Evolutionary conservation across 2,888 invertebrate genomes (phyloP).

Genomic region (Acleris literana): DNA sequence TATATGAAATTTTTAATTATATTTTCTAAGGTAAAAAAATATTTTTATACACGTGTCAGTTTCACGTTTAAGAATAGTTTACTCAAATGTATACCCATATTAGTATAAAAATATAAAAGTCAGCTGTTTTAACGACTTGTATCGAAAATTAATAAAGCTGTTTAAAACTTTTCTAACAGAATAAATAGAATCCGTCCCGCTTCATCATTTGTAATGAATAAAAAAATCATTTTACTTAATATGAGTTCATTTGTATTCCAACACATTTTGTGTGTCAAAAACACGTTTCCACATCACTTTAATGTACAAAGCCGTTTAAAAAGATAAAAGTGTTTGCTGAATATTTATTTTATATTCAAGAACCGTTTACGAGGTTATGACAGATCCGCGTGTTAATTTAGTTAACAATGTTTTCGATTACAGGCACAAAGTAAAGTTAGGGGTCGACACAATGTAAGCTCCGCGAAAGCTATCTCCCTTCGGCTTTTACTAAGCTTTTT

Average conservation of each 20-base stretch:
- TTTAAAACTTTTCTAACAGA: no score
- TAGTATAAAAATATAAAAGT: no score
- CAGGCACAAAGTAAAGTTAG: slow-evolving; percentile 43
- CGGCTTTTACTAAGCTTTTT: slow-evolving; percentile 38
- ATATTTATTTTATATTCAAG: slow-evolving; percentile 1
- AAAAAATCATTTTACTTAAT: no score
- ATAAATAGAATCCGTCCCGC: no score
- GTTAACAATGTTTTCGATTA: slow-evolving; percentile 50
- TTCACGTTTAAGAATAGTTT: no score
- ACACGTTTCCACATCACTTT: not conserved
- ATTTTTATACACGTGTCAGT: no score
- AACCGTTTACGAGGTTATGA: slow-evolving; percentile 7
- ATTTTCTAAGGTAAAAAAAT: not conserved
- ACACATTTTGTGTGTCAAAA: not conserved
- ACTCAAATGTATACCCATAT: no score
- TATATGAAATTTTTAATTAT: not conserved
- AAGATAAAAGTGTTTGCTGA: not conserved
- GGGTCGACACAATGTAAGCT: slow-evolving; percentile 45
- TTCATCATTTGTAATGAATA: no score
- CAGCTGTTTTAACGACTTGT: no score
- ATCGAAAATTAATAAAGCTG: no score
- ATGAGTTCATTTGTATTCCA: no score
- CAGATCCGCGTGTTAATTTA: slow-evolving; percentile 41
- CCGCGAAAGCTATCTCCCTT: slow-evolving; percentile 46
- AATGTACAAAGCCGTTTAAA: not conserved